Conservation (phyloP, 2,113 vertebrate genomes). For the Salvelinus alpinus region DNA sequence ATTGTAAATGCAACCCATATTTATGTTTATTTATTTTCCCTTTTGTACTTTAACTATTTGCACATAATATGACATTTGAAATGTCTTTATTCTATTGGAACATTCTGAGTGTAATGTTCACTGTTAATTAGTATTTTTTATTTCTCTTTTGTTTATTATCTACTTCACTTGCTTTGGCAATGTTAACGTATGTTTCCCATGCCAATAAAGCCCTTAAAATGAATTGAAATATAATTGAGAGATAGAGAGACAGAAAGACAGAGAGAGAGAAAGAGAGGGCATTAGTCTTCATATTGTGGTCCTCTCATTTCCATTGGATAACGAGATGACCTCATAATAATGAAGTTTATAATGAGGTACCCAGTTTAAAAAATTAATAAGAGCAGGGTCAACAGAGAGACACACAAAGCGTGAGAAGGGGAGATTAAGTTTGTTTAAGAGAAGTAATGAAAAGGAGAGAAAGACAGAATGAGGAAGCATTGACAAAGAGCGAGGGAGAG, state of each 20-base stretch:
- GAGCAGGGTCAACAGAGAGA: constrained; percentile 32
- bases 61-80: too few relatives aligned
- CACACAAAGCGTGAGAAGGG: neutral
- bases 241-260: neutral
- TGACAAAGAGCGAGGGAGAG: neutral
- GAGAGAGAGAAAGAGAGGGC: constrained; percentile 32
- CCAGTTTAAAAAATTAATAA: constrained; percentile 38
- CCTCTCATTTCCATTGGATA: constrained; percentile 31
- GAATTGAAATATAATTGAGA: too few relatives aligned
- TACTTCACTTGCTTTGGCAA: too few relatives aligned
- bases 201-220: too few relatives aligned
- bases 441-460: constrained; percentile 33
- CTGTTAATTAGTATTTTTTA: too few relatives aligned
- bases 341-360: constrained; percentile 46
- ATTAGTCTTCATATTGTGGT: constrained; percentile 47
- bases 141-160: too few relatives aligned
- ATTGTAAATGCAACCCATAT: too few relatives aligned
- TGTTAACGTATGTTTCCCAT: too few relatives aligned
- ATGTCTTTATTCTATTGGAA: too few relatives aligned
- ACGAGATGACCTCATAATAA: constrained; percentile 36
- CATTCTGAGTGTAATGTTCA: too few relatives aligned
- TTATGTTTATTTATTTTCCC: too few relatives aligned
- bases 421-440: neutral
- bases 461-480: neutral
- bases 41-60: too few relatives aligned